Percentiles rank a stretch among this genome's conserved stretches.
These are phyloP conservation scores for Drosophila parabipectinata DNA, from an alignment of 1,140 invertebrate species.

Conservation along the genomic window DNA sequence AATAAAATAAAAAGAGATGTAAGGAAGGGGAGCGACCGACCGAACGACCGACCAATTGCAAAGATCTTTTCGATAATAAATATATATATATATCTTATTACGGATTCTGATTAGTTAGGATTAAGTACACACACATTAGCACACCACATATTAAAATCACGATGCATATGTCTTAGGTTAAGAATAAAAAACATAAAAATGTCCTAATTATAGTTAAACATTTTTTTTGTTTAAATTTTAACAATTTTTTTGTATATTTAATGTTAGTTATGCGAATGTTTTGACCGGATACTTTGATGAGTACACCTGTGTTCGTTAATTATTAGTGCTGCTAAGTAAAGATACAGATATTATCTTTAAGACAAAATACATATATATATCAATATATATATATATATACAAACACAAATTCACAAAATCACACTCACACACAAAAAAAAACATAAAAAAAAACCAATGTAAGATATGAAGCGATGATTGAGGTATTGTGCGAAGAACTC, in stretches of 20 bases:
- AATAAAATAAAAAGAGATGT: background rate
- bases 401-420: constrained; percentile 9
- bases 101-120: constrained; percentile 29
- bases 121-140: constrained; percentile 11
- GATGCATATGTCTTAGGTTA: constrained; percentile 22
- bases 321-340: constrained; percentile 54
- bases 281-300: constrained; percentile 75
- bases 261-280: constrained; percentile 51
- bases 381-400: constrained; percentile 1
- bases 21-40: constrained; percentile 66
- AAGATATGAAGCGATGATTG: constrained; percentile 36
- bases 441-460: constrained; percentile 19
- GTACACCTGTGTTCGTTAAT: constrained; percentile 81
- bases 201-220: constrained; percentile 35
- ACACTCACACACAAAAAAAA: constrained; percentile 1
- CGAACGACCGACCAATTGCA: constrained; percentile 80
- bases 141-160: constrained; percentile 21
- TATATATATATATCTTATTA: constrained; percentile 11
- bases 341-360: constrained; percentile 42
- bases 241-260: constrained; percentile 47
- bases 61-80: constrained; percentile 54
- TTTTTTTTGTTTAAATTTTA: constrained; percentile 35
- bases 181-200: constrained; percentile 18
- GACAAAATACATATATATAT: constrained; percentile 36
- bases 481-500: constrained; percentile 27